Evolutionary conservation across 2,113 vertebrate species (phyloP).

Genomic region (Melanostigma gelatinosum): DNA sequence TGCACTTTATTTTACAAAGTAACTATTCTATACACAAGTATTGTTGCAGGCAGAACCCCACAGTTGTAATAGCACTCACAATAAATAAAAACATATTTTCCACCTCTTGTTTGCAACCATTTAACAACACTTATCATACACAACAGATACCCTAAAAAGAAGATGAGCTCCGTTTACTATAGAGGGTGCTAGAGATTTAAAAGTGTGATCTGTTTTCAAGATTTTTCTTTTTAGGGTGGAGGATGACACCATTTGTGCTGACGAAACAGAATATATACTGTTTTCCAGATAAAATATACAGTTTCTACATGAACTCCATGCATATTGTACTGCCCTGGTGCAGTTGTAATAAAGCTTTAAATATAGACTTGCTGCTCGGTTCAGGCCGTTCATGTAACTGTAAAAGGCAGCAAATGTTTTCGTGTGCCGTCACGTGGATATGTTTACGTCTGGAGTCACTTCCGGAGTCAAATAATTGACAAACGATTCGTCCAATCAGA

Average conservation of each 20-base stretch:
- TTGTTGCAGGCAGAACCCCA: background rate
- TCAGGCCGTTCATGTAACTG: background rate
- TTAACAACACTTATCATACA: background rate
- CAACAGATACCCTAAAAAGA: background rate
- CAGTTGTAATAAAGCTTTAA: background rate
- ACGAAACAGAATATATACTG: background rate
- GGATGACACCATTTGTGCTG: background rate
- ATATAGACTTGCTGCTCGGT: background rate
- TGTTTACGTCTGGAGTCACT: conserved; percentile 75
- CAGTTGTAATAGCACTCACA: background rate
- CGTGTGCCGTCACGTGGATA: conserved; percentile 73
- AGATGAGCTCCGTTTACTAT: conserved; percentile 3
- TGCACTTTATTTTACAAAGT: background rate
- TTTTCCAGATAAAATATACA: background rate
- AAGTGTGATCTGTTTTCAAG: background rate
- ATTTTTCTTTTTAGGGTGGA: background rate
- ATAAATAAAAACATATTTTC: background rate
- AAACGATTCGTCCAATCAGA: conserved; percentile 45
- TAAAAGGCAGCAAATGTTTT: conserved; percentile 12
- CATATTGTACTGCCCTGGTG: background rate
- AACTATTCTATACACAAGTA: background rate
- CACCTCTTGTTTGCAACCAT: background rate
- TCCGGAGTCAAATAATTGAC: conserved; percentile 62
- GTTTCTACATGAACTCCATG: background rate
- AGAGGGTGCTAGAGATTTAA: conserved; percentile 48